Conservation (phyloP, 2,797 vertebrate genomes). For the Malurus leucopterus region DNA sequence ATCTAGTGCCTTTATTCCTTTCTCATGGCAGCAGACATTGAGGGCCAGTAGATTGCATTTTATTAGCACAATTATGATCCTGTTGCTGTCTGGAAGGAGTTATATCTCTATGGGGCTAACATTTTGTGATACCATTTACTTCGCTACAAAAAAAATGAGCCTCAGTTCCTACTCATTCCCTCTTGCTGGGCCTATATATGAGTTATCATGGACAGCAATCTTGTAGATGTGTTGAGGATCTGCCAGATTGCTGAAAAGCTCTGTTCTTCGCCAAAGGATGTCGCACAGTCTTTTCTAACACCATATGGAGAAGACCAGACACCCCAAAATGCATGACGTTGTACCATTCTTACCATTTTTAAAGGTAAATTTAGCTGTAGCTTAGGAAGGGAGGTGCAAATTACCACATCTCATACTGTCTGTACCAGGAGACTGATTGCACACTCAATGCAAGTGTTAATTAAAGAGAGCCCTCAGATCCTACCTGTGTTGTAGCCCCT, state of each 20-base stretch:
- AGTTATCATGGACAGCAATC: background rate
- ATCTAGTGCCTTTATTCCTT: background rate
- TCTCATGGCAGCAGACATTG: slow-evolving; percentile 3
- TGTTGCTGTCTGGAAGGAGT: slow-evolving; percentile 15
- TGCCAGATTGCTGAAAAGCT: background rate
- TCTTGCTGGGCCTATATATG: background rate
- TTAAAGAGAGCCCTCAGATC: background rate
- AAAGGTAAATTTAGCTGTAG: background rate
- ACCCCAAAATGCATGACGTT: background rate
- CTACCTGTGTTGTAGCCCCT: slow-evolving; percentile 96
- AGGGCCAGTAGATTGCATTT: slow-evolving; percentile 47
- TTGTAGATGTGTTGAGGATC: background rate
- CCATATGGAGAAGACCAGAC: background rate
- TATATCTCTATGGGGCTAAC: background rate
- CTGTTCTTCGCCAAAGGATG: background rate
- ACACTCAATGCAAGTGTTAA: background rate
- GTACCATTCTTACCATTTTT: background rate
- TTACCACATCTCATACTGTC: background rate
- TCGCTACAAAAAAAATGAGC: background rate
- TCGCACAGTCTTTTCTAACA: background rate
- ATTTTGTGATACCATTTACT: background rate
- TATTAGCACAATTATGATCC: slow-evolving; percentile 31
- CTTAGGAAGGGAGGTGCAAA: background rate
- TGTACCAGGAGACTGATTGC: background rate
- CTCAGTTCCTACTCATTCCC: background rate